Conservation (phyloP, 1,140 invertebrate genomes). For the Prorops nasuta region DNA sequence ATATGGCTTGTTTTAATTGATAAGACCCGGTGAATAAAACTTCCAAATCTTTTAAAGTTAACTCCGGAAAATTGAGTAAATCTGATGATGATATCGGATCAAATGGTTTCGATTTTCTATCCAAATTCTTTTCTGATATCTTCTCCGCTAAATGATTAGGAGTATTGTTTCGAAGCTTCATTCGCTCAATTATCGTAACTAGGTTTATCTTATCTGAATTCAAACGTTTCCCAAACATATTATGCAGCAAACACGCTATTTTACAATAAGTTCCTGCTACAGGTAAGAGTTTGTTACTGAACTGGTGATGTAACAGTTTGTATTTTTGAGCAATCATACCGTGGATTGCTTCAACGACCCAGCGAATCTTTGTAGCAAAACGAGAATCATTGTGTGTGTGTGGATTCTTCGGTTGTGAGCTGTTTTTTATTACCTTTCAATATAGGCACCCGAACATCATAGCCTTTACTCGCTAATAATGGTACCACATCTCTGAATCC, state of each 20-base stretch:
- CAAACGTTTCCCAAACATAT: conserved; percentile 1
- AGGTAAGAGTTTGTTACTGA: conserved; percentile 21
- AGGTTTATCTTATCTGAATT: not conserved
- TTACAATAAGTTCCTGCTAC: conserved; percentile 8
- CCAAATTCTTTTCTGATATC: not conserved
- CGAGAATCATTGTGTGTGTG: conserved; percentile 33
- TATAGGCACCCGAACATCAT: conserved; percentile 24
- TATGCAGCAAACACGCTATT: not conserved
- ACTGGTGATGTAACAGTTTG: conserved; percentile 17
- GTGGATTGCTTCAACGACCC: conserved; percentile 37
- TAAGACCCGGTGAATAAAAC: conserved; percentile 4
- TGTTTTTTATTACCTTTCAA: conserved; percentile 29
- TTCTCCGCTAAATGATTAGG: not conserved
- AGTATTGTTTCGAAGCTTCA: not conserved
- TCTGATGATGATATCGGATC: not conserved
- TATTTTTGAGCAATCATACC: conserved; percentile 26
- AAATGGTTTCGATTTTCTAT: not conserved
- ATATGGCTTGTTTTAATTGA: conserved; percentile 2
- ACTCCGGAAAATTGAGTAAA: conserved; percentile 1
- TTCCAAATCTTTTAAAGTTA: not conserved
- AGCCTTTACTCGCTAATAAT: conserved; percentile 1
- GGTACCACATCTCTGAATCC: not conserved
- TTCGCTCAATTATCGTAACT: not conserved
- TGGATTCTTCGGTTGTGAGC: conserved; percentile 22
- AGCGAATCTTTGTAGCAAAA: conserved; percentile 26